Evolutionary conservation across 2,797 vertebrate genomes (phyloP).

Genomic region (Mus caroli): DNA sequence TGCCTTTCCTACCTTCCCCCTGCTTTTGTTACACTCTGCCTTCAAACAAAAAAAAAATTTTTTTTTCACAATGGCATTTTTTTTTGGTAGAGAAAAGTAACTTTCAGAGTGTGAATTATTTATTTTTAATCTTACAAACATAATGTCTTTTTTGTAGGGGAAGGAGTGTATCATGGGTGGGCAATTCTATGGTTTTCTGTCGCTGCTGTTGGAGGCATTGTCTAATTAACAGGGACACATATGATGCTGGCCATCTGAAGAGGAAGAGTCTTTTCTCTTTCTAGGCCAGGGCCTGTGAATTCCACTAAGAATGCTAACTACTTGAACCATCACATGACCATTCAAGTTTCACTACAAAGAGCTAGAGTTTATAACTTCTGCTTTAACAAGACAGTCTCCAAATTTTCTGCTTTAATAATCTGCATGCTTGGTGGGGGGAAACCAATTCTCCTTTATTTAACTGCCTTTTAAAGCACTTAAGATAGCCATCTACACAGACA

Average conservation of each 20-base stretch:
- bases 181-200: slow-evolving; percentile 51
- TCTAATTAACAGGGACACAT: slow-evolving; percentile 50
- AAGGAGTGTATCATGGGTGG: slow-evolving; percentile 43
- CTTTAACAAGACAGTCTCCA: slow-evolving; percentile 62
- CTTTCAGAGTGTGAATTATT: slow-evolving; percentile 74
- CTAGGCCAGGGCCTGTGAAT: not conserved
- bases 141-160: not conserved
- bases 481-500: not conserved
- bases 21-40: slow-evolving; percentile 72
- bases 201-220: slow-evolving; percentile 23
- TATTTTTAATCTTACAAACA: slow-evolving; percentile 74
- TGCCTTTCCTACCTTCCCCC: slow-evolving; percentile 63
- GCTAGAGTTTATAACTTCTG: slow-evolving; percentile 52
- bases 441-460: slow-evolving; percentile 46
- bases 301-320: slow-evolving; percentile 22
- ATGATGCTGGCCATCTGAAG: not conserved
- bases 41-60: slow-evolving; percentile 58
- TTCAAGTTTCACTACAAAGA: slow-evolving; percentile 30
- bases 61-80: slow-evolving; percentile 55
- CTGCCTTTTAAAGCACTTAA: slow-evolving; percentile 37
- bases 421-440: not conserved
- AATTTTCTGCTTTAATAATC: slow-evolving; percentile 13
- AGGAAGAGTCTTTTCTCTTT: not conserved
- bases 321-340: not conserved
- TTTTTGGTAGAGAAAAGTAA: slow-evolving; percentile 67